These are phyloP conservation scores for Caerostris darwini DNA, from an alignment of 1,140 invertebrate genomes.

Conservation along the genomic window DNA sequence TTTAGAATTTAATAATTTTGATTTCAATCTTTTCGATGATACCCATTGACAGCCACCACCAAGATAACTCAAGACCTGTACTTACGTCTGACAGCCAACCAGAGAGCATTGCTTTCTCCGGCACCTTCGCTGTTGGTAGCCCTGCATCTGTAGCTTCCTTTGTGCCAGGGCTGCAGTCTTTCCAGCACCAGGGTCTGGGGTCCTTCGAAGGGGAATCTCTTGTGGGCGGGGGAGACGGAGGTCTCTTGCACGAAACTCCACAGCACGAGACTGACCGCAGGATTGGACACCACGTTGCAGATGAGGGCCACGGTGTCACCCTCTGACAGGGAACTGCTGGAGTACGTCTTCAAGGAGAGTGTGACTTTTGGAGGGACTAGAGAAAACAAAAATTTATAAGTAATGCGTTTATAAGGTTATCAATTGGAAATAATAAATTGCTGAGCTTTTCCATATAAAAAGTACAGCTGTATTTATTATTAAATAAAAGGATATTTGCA, in stretches of 20 bases:
- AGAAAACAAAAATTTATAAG: not conserved
- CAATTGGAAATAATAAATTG: no score
- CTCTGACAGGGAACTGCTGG: conserved; percentile 86
- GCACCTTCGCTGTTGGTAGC: conserved; percentile 69
- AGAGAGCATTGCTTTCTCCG: conserved; percentile 64
- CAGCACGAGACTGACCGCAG: conserved; percentile 45
- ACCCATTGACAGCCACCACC: no score
- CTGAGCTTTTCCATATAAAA: no score
- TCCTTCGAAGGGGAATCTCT: conserved; percentile 14
- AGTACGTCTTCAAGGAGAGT: conserved; percentile 62
- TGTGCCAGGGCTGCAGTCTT: conserved; percentile 56
- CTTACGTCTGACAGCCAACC: conserved; percentile 84
- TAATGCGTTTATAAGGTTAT: no score
- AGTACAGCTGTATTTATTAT: no score
- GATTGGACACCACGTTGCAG: conserved; percentile 81
- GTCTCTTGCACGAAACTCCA: conserved; percentile 61
- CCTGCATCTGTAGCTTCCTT: conserved; percentile 69
- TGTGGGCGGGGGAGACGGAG: not conserved
- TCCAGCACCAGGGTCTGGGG: conserved; percentile 62
- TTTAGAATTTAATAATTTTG: no score
- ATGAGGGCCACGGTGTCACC: conserved; percentile 92
- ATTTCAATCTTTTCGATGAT: no score
- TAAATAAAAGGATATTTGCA: no score
- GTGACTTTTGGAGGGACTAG: conserved; percentile 63
- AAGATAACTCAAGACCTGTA: no score